These are phyloP conservation scores for Microctonus brassicae DNA, from an alignment of 2,888 invertebrate species.

Conservation along the genomic window DNA sequence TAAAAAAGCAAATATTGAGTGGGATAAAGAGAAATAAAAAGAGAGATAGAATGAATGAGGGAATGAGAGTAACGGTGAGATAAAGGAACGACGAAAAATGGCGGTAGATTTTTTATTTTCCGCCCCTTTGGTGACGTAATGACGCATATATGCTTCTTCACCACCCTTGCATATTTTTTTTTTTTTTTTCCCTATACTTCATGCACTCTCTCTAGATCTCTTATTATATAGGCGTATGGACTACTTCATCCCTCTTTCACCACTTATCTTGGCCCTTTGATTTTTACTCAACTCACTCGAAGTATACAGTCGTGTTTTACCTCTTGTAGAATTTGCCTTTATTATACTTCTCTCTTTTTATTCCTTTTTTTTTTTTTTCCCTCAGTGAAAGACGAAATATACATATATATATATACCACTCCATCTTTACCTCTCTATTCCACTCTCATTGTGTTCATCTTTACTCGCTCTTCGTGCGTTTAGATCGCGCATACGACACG, in stretches of 20 bases:
- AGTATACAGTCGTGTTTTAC: constrained; percentile 12
- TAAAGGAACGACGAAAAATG: constrained; percentile 23
- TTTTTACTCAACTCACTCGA: constrained; percentile 22
- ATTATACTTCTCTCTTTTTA: background rate
- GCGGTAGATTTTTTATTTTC: constrained; percentile 34
- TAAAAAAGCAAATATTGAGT: no score
- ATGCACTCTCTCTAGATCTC: constrained; percentile 27
- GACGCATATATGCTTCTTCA: constrained; percentile 27
- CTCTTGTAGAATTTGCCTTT: constrained; percentile 25
- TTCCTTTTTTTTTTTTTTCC: background rate
- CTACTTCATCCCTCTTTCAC: constrained; percentile 8
- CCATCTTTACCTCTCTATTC: background rate
- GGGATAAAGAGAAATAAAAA: no score
- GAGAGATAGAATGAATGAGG: background rate
- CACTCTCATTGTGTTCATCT: background rate
- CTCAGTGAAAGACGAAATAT: background rate
- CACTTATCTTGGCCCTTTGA: constrained; percentile 15
- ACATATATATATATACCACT: no score
- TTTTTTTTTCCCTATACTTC: background rate
- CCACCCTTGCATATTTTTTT: constrained; percentile 20
- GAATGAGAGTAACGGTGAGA: constrained; percentile 19
- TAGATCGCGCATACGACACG: background rate
- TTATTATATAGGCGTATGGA: constrained; percentile 24
- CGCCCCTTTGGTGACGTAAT: constrained; percentile 37
- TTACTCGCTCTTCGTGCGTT: background rate